Conservation (phyloP, 1,140 invertebrate genomes). For the Carposina sasakii region DNA sequence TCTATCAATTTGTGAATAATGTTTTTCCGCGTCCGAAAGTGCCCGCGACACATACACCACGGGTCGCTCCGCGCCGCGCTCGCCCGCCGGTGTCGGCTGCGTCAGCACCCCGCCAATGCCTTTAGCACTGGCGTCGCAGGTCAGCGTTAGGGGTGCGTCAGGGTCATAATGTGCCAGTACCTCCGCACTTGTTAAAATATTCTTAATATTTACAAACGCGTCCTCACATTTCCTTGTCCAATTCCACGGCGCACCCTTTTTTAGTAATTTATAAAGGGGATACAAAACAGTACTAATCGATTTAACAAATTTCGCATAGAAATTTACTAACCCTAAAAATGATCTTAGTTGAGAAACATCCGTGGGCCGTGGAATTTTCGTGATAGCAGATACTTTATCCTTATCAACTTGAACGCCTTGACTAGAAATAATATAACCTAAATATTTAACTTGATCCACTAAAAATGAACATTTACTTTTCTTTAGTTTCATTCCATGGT, state of each 20-base stretch:
- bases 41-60: conserved; percentile 50
- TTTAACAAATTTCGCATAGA: conserved; percentile 42
- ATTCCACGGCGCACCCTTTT: conserved; percentile 23
- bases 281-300: conserved; percentile 30
- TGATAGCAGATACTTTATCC: conserved; percentile 29
- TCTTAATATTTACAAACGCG: conserved; percentile 25
- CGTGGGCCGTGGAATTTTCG: conserved; percentile 18
- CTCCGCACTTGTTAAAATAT: conserved; percentile 1
- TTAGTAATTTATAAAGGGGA: conserved; percentile 38
- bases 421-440: conserved; percentile 30
- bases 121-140: conserved; percentile 61
- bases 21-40: conserved; percentile 43
- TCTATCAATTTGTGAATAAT: conserved; percentile 43
- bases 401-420: no score
- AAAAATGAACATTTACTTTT: conserved; percentile 35
- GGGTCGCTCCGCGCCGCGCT: conserved; percentile 16
- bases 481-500: conserved; percentile 27
- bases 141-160: conserved; percentile 41
- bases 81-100: conserved; percentile 37
- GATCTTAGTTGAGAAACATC: conserved; percentile 30
- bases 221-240: conserved; percentile 21
- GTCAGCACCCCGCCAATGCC: conserved; percentile 64
- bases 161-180: conserved; percentile 50
- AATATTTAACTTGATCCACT: conserved; percentile 29
- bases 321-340: conserved; percentile 36